Base-by-base conservation (phyloP, 2,888 invertebrate species). In the Gasteruption jaculator region DNA sequence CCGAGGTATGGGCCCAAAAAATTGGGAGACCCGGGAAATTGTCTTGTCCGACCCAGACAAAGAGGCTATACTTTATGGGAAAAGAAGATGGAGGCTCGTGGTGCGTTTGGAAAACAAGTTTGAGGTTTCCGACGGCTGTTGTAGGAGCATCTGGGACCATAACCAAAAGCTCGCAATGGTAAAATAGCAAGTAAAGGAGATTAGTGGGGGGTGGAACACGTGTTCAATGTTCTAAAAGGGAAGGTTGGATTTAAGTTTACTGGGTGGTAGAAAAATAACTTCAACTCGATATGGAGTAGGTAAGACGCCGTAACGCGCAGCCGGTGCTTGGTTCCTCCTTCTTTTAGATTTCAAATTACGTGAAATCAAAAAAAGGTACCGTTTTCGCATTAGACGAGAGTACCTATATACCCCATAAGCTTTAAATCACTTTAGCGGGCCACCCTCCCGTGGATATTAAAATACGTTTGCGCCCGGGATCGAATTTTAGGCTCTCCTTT, bases 291-390 rank as follows among this genome's bases (percentile, higher is more conserved):
- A n/a, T 61, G 60, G 61, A 66, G 65, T 67, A 65, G 57, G 65
- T 67, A 70, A 70, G 70, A 70, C 61, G 65, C 65, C 69, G 68
- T 70, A 70, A 61, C 45, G 59, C 47, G 54, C 70, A 70, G 68
- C 64, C 64, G 70, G 69, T 41, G 62, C 60, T 53, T 41, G 39
- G 38, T 41, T 34, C 45, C 46, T 52, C 52, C n/a, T n/a, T n/a
- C n/a, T n/a, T n/a, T n/a, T n/a, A n/a, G 51, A 50, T 52, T 46
- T 49, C 48, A 43, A 52, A 54, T 44, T 50, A 41, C 40, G 45
- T 38, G 33, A 40, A 16, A 31, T 19, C 21, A 16, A 19, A 31
- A 34, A 40, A 16, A 24, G 19, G 20, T 20, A 41, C 43, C 44
- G 39, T 42, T 41, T 32, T 37, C 46, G 21, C 38, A 43, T 30